Conservation (phyloP, 2,113 vertebrate species). For the Burhinus bistriatus region DNA sequence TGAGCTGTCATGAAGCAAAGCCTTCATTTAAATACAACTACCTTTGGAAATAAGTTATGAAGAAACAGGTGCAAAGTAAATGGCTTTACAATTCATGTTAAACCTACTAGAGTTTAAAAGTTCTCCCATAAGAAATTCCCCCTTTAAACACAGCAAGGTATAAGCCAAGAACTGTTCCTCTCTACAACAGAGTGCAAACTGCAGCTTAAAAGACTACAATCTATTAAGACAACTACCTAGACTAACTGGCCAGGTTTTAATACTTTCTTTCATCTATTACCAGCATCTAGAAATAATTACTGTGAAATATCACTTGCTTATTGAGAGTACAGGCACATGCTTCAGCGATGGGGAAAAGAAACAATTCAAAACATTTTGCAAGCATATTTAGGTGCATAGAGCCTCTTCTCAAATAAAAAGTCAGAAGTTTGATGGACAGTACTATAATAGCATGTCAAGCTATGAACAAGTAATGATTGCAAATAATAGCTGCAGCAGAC, state of each 20-base stretch:
- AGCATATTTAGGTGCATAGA: constrained; percentile 35
- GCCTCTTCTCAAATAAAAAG: constrained; percentile 21
- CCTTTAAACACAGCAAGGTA: constrained; percentile 66
- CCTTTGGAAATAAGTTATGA: constrained; percentile 71
- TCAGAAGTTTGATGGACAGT: neutral
- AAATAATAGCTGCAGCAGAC: constrained; percentile 34
- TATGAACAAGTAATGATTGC: constrained; percentile 36
- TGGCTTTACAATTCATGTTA: constrained; percentile 65
- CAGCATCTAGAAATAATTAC: constrained; percentile 61
- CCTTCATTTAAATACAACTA: constrained; percentile 67
- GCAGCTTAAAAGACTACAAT: constrained; percentile 59
- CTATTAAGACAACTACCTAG: constrained; percentile 57
- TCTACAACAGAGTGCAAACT: constrained; percentile 71
- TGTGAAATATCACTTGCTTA: constrained; percentile 56
- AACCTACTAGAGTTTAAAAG: constrained; percentile 55
- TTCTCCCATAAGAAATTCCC: constrained; percentile 56
- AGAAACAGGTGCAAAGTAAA: constrained; percentile 71
- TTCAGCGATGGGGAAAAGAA: constrained; percentile 29
- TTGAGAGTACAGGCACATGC: constrained; percentile 42
- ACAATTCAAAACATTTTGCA: constrained; percentile 15
- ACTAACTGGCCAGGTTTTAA: constrained; percentile 64
- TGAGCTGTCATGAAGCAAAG: constrained; percentile 56
- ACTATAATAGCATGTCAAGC: constrained; percentile 4
- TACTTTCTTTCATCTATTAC: constrained; percentile 55
- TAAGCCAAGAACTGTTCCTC: constrained; percentile 63